Evolutionary conservation across 2,797 vertebrate species (phyloP), one percentile per base, ranked within the genome.

Genomic region (Hydrocynus forskahlii): DNA sequence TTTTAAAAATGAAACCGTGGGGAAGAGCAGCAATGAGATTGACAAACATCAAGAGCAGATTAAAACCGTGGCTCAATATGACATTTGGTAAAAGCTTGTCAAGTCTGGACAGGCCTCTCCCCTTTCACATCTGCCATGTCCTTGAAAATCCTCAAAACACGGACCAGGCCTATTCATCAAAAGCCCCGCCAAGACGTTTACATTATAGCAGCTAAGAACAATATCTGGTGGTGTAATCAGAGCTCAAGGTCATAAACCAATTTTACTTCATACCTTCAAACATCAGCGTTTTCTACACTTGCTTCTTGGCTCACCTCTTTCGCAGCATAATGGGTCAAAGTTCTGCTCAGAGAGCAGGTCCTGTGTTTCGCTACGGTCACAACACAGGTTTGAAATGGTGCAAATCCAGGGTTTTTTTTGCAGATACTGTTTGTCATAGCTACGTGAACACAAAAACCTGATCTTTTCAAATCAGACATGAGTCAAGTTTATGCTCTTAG

Each of bases 1-100:
- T 85, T 83, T 85, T 83, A 77, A 84, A 87, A 87, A 84, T 73
- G 80, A 87, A 85, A 84, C 84, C 75, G 81, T 52, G 25, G 59
- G 23, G 48, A 76, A 74, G 64, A 76, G 73, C 75, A 67, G 81
- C 81, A 79, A 76, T 52, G 78, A 85, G 82, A 85, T 78, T 77
- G 86, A 84, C 84, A 85, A 85, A 86, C 80, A 84, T 86, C 80
- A 88, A 84, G 83, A 78, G 75, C 81, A 84, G 85, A 85, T 86
- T 85, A 83, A 82, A 85, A 80, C 82, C 78, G 74, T 81, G 82
- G 75, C 87, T 82, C 81, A 85, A 82, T 78, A 84, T 88, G 85
- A 83, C 83, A 85, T 75, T 80, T 40, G 73, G 79, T 88, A 85
- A 88, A 84, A 86, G 85, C 83, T 78, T 76, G 82, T 84, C 81